phyloP scores from a whole-genome alignment of 2,797 vertebrate genomes.

The Acanthiza pusilla region DNA sequence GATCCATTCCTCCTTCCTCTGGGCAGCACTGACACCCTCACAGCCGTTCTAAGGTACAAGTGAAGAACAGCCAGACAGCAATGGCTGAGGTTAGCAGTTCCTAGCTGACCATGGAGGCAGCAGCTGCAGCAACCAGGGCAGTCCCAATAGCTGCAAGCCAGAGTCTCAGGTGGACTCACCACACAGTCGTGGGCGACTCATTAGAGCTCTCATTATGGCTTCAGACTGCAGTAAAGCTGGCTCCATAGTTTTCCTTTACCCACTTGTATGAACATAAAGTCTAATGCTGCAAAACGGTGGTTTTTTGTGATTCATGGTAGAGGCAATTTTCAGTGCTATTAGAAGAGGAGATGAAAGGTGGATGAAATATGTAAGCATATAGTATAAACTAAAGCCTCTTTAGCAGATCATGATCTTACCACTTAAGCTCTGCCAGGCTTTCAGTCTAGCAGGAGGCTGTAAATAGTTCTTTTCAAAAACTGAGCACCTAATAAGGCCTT shows the following conservation, averaged over 20 bases:
- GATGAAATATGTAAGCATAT: background rate
- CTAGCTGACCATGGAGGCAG: background rate
- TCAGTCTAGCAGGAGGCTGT: background rate
- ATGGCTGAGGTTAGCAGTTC: background rate
- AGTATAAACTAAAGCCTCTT: background rate
- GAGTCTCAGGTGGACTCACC: background rate
- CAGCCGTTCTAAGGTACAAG: background rate
- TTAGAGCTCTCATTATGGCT: background rate
- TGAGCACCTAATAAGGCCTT: background rate
- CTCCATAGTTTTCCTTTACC: background rate
- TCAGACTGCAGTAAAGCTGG: background rate
- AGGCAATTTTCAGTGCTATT: background rate
- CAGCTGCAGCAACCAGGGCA: background rate
- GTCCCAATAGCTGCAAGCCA: background rate
- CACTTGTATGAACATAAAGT: background rate
- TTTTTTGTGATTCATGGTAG: background rate
- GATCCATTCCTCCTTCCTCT: background rate
- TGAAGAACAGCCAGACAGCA: background rate
- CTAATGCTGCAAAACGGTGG: background rate
- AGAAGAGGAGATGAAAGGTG: background rate
- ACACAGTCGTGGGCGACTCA: rapidly evolving
- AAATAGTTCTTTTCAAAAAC: background rate
- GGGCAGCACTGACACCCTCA: background rate
- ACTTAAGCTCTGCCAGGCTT: background rate
- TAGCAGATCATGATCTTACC: background rate